Evolutionary conservation across 2,113 vertebrate genomes (phyloP).

Genomic region (Hemibagrus wyckioides): DNA sequence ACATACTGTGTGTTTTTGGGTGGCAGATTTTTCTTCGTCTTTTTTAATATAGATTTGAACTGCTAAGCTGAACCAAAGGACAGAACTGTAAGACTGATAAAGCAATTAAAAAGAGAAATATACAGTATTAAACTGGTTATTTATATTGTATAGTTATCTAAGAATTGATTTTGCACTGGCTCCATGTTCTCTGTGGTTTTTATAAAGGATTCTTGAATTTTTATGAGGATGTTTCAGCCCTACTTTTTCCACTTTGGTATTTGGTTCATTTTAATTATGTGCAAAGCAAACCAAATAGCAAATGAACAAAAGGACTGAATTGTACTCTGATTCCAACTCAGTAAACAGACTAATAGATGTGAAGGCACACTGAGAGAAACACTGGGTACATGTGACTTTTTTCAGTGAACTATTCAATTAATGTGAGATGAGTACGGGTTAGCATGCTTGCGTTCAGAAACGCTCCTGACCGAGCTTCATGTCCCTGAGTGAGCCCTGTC

Average conservation of each 20-base stretch:
- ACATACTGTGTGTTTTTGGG: not conserved
- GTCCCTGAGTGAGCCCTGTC: conserved; percentile 59
- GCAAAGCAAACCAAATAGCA: not conserved
- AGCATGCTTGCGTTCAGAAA: conserved; percentile 52
- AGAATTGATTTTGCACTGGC: not conserved
- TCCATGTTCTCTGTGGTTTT: not conserved
- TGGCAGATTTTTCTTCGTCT: no score
- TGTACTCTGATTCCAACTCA: not conserved
- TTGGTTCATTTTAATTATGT: not conserved
- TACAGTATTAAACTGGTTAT: not conserved
- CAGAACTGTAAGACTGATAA: not conserved
- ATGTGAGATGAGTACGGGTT: not conserved
- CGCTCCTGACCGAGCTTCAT: conserved; percentile 48
- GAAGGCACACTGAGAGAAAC: not conserved
- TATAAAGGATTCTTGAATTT: no score
- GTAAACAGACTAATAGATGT: not conserved
- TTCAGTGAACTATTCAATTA: not conserved
- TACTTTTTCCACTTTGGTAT: not conserved
- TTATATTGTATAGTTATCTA: not conserved
- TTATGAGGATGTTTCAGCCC: not conserved
- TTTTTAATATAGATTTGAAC: no score
- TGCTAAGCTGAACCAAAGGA: no score
- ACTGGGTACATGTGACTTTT: not conserved
- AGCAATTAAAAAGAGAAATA: not conserved
- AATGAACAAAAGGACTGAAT: not conserved